Percentiles rank a stretch among this genome's conserved stretches.
phyloP scores from a whole-genome alignment of 1,140 invertebrate species.

The Heliothis virescens region DNA sequence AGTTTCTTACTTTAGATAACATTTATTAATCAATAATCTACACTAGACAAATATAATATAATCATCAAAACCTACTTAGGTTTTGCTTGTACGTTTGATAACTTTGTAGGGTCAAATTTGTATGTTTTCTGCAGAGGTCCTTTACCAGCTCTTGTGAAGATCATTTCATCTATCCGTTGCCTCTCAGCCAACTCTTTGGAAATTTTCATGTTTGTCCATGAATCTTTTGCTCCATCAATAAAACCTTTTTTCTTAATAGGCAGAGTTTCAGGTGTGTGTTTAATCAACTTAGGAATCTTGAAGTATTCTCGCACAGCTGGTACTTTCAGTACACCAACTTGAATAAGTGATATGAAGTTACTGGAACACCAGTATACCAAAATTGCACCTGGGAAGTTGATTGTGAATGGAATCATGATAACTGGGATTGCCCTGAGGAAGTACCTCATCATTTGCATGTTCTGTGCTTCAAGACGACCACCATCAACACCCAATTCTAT shows the following conservation, averaged over 20 bases:
- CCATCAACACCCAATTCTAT: constrained; percentile 95
- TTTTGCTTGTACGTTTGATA: constrained; percentile 79
- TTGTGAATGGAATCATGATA: constrained; percentile 93
- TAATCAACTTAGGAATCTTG: constrained; percentile 90
- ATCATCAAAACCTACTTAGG: constrained; percentile 67
- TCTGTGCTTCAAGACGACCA: constrained; percentile 87
- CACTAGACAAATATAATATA: constrained; percentile 48
- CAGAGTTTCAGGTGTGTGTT: constrained; percentile 87
- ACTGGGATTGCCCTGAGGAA: constrained; percentile 92
- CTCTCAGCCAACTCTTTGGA: constrained; percentile 92
- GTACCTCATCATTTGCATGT: constrained; percentile 91
- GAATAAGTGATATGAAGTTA: constrained; percentile 95
- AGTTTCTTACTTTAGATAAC: constrained; percentile 29
- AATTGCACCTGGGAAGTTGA: constrained; percentile 96
- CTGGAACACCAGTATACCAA: constrained; percentile 96
- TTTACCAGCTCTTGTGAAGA: constrained; percentile 93
- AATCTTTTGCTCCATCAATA: constrained; percentile 92
- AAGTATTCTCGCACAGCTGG: constrained; percentile 91
- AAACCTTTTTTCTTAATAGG: constrained; percentile 92
- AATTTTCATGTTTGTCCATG: constrained; percentile 94
- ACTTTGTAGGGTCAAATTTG: constrained; percentile 93
- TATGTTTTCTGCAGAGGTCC: constrained; percentile 95
- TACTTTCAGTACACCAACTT: constrained; percentile 93
- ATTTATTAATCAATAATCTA: constrained; percentile 57
- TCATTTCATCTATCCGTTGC: constrained; percentile 90